Evolutionary conservation across 2,113 vertebrate genomes (phyloP).

Genomic region (Poicephalus meyeri): DNA sequence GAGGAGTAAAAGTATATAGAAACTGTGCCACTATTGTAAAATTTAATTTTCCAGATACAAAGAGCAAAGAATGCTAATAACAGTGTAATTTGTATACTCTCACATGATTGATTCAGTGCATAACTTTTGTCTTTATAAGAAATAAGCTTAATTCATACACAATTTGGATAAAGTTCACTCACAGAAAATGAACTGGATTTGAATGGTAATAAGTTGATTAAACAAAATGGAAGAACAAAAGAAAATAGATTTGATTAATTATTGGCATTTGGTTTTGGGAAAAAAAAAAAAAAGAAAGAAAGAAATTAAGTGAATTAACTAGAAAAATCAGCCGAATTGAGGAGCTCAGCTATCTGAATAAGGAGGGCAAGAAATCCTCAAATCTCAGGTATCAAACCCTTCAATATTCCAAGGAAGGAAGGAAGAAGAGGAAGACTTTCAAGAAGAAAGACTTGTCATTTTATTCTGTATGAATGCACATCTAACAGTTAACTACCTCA

Average conservation of each 20-base stretch:
- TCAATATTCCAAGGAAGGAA: neutral
- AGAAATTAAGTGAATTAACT: neutral
- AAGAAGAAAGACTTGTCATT: accelerated
- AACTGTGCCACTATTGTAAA: no score
- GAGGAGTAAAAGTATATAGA: no score
- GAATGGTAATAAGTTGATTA: slow-evolving; percentile 48
- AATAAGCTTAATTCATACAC: slow-evolving; percentile 22
- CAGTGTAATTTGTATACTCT: no score
- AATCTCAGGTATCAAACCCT: neutral
- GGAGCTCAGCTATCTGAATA: neutral
- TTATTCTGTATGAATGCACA: neutral
- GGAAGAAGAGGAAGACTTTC: neutral
- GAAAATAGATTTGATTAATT: neutral
- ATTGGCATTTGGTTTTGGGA: neutral
- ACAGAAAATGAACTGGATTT: neutral
- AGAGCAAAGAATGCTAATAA: no score
- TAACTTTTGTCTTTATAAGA: neutral
- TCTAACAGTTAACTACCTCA: neutral
- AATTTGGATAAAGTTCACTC: neutral
- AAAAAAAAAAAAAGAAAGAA: neutral
- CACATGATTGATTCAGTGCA: no score
- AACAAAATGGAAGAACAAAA: slow-evolving; percentile 5
- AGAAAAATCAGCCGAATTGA: neutral
- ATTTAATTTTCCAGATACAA: no score
- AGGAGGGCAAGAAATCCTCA: neutral